These are phyloP conservation scores for Meloidogyne exigua DNA, from an alignment of 1,140 invertebrate species.

Conservation along the genomic window DNA sequence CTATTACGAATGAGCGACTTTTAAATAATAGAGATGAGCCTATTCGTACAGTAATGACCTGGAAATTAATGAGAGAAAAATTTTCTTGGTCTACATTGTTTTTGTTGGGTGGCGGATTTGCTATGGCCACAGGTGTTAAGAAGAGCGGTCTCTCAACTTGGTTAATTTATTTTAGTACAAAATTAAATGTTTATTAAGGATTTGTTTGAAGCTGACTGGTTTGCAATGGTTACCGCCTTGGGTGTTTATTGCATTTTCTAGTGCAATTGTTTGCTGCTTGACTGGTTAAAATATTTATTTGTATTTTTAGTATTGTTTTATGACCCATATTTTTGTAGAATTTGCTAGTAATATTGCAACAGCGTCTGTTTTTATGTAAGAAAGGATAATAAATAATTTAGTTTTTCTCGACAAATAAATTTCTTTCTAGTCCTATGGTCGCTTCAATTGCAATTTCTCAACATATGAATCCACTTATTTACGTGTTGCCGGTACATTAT, in stretches of 20 bases:
- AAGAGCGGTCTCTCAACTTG: slow-evolving; percentile 36
- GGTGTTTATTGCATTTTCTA: slow-evolving; percentile 35
- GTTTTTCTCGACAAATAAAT: too few species aligned
- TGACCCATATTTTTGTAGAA: background rate
- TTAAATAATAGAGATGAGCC: background rate
- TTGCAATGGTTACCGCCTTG: slow-evolving; percentile 38
- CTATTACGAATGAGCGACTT: background rate
- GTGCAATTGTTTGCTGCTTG: background rate
- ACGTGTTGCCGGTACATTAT: slow-evolving; percentile 75
- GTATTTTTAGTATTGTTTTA: background rate
- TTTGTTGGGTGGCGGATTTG: slow-evolving; percentile 56
- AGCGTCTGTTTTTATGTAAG: slow-evolving; percentile 53
- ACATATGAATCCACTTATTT: slow-evolving; percentile 76
- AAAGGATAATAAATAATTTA: too few species aligned
- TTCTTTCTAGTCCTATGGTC: slow-evolving; percentile 34
- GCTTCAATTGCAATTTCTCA: slow-evolving; percentile 50
- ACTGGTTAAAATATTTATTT: background rate
- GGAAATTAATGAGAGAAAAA: slow-evolving; percentile 50
- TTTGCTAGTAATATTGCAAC: slow-evolving; percentile 49
- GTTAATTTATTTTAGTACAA: background rate
- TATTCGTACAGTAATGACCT: slow-evolving; percentile 49
- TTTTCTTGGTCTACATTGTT: slow-evolving; percentile 54
- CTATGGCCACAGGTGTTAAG: slow-evolving; percentile 51
- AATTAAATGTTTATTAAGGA: background rate
- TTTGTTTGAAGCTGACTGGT: slow-evolving; percentile 16